Percentiles rank a stretch among this genome's conserved stretches.
Evolutionary conservation across 2,113 vertebrate species (phyloP).

Genomic region (Rhabdomys dilectus): DNA sequence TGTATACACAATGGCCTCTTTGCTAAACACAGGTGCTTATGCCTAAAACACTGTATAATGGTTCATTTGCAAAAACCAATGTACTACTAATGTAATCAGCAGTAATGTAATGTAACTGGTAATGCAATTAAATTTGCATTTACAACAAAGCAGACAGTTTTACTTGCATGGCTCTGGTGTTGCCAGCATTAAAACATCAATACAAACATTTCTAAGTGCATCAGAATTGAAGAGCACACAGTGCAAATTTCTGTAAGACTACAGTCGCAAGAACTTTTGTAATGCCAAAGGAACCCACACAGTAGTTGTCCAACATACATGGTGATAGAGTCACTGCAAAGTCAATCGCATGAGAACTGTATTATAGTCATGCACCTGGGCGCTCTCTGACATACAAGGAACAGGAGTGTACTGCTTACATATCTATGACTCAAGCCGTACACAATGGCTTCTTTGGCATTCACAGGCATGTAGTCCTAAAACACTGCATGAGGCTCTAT

Average conservation of each 20-base stretch:
- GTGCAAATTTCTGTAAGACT: neutral
- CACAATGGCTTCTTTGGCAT: neutral
- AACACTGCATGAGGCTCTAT: neutral
- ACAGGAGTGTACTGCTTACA: neutral
- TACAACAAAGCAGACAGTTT: neutral
- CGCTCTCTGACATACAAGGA: too few relatives aligned
- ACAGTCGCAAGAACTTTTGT: neutral
- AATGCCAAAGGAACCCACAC: neutral
- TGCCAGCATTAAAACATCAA: neutral
- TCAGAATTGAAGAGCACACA: neutral
- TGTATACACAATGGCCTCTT: neutral
- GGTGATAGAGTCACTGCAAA: neutral
- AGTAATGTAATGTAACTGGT: too few relatives aligned
- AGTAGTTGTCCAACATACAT: neutral
- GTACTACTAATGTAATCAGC: neutral
- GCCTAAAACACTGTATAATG: too few relatives aligned
- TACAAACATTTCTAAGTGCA: neutral
- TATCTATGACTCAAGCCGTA: too few relatives aligned
- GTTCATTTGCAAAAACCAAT: neutral
- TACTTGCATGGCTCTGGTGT: neutral
- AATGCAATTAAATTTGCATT: neutral
- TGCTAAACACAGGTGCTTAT: neutral
- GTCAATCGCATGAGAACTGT: neutral
- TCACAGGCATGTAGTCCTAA: neutral
- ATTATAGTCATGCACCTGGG: neutral